These are phyloP conservation scores for Ganaspis sp. DNA, from an alignment of 1,140 invertebrate genomes.

Conservation along the genomic window DNA sequence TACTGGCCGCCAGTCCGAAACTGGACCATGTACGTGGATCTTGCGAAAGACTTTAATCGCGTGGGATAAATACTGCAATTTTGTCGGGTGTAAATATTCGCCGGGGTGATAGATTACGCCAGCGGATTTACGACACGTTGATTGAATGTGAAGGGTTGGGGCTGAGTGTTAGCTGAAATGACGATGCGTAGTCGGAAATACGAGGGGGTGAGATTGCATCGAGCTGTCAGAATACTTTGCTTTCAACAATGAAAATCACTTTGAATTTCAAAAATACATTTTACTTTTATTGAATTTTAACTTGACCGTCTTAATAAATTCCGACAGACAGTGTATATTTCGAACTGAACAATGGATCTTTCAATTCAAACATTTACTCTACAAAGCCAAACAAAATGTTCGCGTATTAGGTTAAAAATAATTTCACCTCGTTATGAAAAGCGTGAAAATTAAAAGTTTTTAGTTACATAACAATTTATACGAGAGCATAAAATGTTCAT, in stretches of 20 bases:
- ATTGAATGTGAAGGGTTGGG: slow-evolving; percentile 63
- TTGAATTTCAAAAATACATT: neutral
- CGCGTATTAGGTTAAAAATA: too few species aligned
- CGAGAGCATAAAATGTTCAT: too few species aligned
- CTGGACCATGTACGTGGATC: slow-evolving; percentile 37
- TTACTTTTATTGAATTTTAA: neutral
- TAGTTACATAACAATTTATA: too few species aligned
- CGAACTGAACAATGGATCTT: too few species aligned
- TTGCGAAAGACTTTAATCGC: slow-evolving; percentile 45
- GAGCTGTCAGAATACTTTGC: slow-evolving; percentile 36
- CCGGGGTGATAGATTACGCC: slow-evolving; percentile 62
- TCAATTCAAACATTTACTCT: too few species aligned
- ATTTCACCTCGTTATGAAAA: too few species aligned
- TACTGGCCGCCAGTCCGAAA: slow-evolving; percentile 4
- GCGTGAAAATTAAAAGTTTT: too few species aligned
- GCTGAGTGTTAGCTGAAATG: slow-evolving; percentile 35
- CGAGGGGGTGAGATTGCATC: slow-evolving; percentile 52
- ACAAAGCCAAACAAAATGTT: too few species aligned
- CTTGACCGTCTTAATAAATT: too few species aligned
- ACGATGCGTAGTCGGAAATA: slow-evolving; percentile 43
- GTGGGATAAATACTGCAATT: slow-evolving; percentile 58
- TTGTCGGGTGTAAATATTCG: slow-evolving; percentile 61
- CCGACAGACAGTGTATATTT: too few species aligned
- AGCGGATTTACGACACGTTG: slow-evolving; percentile 62
- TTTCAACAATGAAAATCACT: slow-evolving; percentile 16